These are phyloP conservation scores for Metridium senile DNA, from an alignment of 92 coral and sea anemone genomes.

Conservation along the genomic window DNA sequence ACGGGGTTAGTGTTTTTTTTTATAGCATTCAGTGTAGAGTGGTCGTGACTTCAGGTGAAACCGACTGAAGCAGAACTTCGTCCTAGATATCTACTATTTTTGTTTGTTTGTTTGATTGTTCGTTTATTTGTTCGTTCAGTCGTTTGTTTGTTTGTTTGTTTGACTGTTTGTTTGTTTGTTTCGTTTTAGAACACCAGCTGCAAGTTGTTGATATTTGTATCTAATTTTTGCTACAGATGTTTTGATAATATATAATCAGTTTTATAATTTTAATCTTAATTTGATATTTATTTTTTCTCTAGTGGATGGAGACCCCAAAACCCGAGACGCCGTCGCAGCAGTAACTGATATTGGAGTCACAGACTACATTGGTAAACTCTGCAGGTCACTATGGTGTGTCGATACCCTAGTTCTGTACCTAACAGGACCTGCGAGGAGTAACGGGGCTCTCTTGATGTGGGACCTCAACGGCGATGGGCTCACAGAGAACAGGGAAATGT, in stretches of 20 bases:
- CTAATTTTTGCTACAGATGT: neutral
- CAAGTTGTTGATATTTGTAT: neutral
- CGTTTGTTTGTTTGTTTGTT: neutral
- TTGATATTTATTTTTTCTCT: neutral
- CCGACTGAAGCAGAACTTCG: too few relatives aligned
- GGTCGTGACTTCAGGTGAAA: too few relatives aligned
- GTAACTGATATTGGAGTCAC: slow-evolving; percentile 53
- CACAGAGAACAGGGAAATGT: slow-evolving; percentile 76
- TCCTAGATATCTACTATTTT: too few relatives aligned
- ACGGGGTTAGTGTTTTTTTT: too few relatives aligned
- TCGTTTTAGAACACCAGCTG: too few relatives aligned
- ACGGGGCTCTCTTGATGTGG: slow-evolving; percentile 92
- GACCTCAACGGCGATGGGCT: slow-evolving; percentile 81
- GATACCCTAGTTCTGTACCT: slow-evolving; percentile 84
- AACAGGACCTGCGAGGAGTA: slow-evolving; percentile 87
- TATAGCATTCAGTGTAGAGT: too few relatives aligned
- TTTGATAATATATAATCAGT: too few relatives aligned
- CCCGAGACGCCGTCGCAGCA: slow-evolving; percentile 71
- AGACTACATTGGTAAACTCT: slow-evolving; percentile 71
- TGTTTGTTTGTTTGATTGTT: neutral
- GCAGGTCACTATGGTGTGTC: slow-evolving; percentile 57
- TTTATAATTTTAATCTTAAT: neutral
- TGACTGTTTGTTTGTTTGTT: neutral
- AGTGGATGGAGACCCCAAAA: slow-evolving; percentile 74
- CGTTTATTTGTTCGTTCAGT: neutral